Conservation (phyloP, 2,113 vertebrate species). For the Tachycineta bicolor region DNA sequence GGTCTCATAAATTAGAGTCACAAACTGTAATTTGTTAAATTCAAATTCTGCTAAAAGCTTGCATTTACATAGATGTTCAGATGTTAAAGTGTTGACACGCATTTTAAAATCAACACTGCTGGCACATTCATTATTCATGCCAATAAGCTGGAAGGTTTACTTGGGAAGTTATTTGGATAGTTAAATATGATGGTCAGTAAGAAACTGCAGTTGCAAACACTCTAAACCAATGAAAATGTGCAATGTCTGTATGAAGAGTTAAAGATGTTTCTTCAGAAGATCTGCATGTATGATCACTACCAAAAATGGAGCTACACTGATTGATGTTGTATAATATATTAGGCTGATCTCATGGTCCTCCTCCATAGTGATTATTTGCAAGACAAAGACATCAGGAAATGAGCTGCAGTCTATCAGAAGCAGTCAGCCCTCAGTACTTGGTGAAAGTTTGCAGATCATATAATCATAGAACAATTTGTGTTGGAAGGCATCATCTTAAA, state of each 20-base stretch:
- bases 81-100: conserved; percentile 59
- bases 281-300: not conserved
- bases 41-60: conserved; percentile 74
- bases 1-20: conserved; percentile 75
- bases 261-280: not conserved
- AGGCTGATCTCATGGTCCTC: not conserved
- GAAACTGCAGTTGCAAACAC: not conserved
- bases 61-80: conserved; percentile 71
- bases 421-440: not conserved
- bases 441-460: not conserved
- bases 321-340: not conserved
- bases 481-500: not conserved
- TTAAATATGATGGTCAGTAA: conserved; percentile 4
- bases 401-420: not conserved
- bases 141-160: conserved; percentile 29
- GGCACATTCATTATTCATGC: conserved; percentile 64
- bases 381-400: not conserved
- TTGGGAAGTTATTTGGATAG: conserved; percentile 30
- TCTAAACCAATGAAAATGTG: not conserved
- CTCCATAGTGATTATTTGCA: not conserved
- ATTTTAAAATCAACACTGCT: conserved; percentile 63
- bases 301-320: not conserved
- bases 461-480: not conserved
- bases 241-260: not conserved
- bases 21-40: conserved; percentile 76